Evolutionary conservation across 2,113 vertebrate species (phyloP).

Genomic region (Halcyon malimbica): DNA sequence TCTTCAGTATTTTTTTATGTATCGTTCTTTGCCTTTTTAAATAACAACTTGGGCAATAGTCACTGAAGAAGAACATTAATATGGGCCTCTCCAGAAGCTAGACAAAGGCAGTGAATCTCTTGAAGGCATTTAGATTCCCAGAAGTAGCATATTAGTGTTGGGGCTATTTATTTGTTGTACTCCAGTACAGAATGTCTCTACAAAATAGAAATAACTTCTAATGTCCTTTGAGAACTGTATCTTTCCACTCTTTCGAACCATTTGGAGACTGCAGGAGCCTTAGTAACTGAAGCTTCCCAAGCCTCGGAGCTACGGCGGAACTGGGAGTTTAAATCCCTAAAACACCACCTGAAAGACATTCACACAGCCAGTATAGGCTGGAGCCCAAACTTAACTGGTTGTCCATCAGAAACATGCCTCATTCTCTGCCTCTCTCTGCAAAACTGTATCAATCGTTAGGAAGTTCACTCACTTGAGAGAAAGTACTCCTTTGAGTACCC

Average conservation of each 20-base stretch:
- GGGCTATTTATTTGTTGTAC: background rate
- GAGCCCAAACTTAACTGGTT: background rate
- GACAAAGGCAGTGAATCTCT: background rate
- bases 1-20: background rate
- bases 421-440: background rate
- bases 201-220: background rate
- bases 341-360: background rate
- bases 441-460: background rate
- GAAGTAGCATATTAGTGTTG: background rate
- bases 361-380: background rate
- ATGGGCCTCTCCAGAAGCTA: background rate
- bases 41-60: background rate
- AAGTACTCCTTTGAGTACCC: background rate
- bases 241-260: background rate
- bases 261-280: background rate
- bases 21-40: background rate
- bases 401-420: background rate
- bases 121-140: background rate
- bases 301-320: background rate
- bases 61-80: background rate
- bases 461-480: background rate
- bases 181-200: background rate
- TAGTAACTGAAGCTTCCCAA: background rate
- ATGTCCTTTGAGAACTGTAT: background rate
- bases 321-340: background rate